These are phyloP conservation scores for Piaya cayana DNA, from an alignment of 2,113 vertebrate genomes.

Conservation along the genomic window DNA sequence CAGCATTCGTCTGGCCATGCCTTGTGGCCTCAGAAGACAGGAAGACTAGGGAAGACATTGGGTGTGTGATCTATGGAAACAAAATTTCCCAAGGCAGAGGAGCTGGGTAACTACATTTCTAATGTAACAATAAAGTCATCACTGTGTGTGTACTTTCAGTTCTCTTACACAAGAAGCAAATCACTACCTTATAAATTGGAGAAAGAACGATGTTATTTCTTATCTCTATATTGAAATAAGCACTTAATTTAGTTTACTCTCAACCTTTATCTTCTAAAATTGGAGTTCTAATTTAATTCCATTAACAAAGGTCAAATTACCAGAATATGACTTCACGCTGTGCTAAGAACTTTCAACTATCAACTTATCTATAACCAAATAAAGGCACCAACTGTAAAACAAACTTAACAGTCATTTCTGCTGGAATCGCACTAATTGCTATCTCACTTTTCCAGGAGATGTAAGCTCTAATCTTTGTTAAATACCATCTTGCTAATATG, in stretches of 20 bases:
- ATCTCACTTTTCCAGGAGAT: not conserved
- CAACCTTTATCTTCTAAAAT: not conserved
- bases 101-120: not conserved
- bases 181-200: not conserved
- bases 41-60: not conserved
- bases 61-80: not conserved
- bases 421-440: constrained; percentile 20
- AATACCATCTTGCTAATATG: not conserved
- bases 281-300: not conserved
- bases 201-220: not conserved
- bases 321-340: not conserved
- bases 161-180: not conserved
- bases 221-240: not conserved
- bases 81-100: not conserved
- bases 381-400: not conserved
- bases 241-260: not conserved
- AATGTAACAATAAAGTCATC: not conserved
- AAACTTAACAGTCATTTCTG: not conserved
- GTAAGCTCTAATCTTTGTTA: constrained; percentile 4
- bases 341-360: not conserved
- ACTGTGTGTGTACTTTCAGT: not conserved
- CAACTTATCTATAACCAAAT: not conserved
- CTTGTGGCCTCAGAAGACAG: not conserved
- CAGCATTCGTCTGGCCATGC: not conserved
- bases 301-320: constrained; percentile 13